phyloP scores from a whole-genome alignment of 2,113 vertebrate genomes.

The Pachycephala philippinensis region DNA sequence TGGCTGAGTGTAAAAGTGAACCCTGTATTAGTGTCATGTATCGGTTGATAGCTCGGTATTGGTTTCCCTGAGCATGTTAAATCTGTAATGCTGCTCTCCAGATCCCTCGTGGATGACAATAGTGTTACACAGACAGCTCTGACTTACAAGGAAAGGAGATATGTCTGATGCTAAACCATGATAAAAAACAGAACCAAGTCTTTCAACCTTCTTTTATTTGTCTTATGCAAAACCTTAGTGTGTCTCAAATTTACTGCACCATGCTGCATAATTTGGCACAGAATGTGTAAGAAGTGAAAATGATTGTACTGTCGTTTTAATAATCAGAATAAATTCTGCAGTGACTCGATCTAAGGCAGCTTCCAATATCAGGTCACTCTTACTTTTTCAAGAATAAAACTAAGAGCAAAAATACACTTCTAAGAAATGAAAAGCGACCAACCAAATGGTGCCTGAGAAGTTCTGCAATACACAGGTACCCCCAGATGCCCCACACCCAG shows the following conservation, averaged over 20 bases:
- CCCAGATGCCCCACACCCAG: background rate
- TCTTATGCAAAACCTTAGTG: slow-evolving; percentile 1
- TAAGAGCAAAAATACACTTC: background rate
- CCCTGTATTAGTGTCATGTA: slow-evolving; percentile 90
- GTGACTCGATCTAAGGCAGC: background rate
- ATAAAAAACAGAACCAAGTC: slow-evolving; percentile 15
- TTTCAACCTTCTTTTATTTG: slow-evolving; percentile 35
- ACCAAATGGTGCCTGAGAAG: background rate
- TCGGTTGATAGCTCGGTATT: slow-evolving; percentile 80
- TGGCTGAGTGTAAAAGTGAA: slow-evolving; percentile 82
- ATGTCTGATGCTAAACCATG: slow-evolving; percentile 20
- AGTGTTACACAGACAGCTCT: slow-evolving; percentile 71
- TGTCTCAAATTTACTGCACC: slow-evolving; percentile 22
- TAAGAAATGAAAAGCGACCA: background rate
- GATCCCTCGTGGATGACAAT: slow-evolving; percentile 76
- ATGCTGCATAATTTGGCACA: background rate
- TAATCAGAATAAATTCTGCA: background rate
- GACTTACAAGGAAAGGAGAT: slow-evolving; percentile 57
- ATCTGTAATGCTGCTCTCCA: slow-evolving; percentile 74
- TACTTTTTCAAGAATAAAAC: background rate
- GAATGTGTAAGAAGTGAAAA: background rate
- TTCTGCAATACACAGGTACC: background rate
- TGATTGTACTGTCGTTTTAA: background rate
- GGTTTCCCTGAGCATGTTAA: slow-evolving; percentile 78
- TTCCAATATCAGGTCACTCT: background rate